A percentile compares a stretch with the other conserved stretches of the same genome.
Conservation (phyloP, 2,797 vertebrate species). For the Rhabdophis nuchalis region DNA sequence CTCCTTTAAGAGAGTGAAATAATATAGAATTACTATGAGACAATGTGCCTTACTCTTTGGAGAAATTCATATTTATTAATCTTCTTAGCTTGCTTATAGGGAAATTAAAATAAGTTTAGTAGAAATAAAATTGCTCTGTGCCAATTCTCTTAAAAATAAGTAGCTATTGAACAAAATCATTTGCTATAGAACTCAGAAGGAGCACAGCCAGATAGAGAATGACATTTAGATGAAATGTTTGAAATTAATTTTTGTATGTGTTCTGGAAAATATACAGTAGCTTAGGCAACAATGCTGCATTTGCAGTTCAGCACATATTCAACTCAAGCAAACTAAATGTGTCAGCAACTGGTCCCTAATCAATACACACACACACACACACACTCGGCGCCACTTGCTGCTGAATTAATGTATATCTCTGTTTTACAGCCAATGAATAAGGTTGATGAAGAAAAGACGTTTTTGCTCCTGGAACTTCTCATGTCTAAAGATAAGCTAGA, state of each 20-base stretch:
- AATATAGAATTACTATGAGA: background rate
- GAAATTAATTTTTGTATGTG: slow-evolving; percentile 40
- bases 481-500: slow-evolving; percentile 6
- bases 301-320: slow-evolving; percentile 63
- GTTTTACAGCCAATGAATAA: slow-evolving; percentile 55
- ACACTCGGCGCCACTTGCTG: slow-evolving; percentile 49
- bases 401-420: slow-evolving; percentile 63
- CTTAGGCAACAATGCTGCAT: slow-evolving; percentile 61
- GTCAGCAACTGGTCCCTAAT: slow-evolving; percentile 70
- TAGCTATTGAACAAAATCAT: slow-evolving; percentile 6
- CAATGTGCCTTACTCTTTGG: slow-evolving; percentile 4
- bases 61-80: slow-evolving; percentile 27
- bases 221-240: slow-evolving; percentile 52
- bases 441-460: slow-evolving; percentile 54
- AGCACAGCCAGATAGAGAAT: slow-evolving; percentile 46
- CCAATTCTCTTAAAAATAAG: slow-evolving; percentile 9
- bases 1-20: background rate
- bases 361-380: slow-evolving; percentile 40
- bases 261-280: slow-evolving; percentile 45
- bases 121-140: slow-evolving; percentile 2
- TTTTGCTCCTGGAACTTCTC: slow-evolving; percentile 29
- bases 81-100: slow-evolving; percentile 1
- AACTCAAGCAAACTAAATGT: slow-evolving; percentile 62
- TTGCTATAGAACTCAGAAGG: slow-evolving; percentile 44
- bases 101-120: slow-evolving; percentile 51